Base-by-base conservation (phyloP, 2,888 invertebrate species). In the Ectemnius continuus region DNA sequence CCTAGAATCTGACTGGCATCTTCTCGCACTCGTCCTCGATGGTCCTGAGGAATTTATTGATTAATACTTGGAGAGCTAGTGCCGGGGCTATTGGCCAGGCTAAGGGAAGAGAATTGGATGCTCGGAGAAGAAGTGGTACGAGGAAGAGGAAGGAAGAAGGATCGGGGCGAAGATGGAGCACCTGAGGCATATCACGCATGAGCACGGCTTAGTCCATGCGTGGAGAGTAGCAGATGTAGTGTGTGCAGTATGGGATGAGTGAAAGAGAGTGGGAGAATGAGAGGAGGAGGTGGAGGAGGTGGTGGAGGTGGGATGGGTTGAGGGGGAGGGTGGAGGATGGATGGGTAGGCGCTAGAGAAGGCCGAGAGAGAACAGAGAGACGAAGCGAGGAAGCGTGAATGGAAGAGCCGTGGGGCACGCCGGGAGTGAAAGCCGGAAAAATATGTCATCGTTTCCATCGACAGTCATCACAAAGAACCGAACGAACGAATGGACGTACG, bases 361-460 rank as follows among this genome's bases (percentile, higher is more conserved):
- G 61, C 56, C 60, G 67, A 66, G 77, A 80, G 78, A 23, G 67
- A 62, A 75, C 60, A 60, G 63, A 66, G 67, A 76, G 73, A 70
- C 68, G 76, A 66, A 70, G 79, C 63, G 78, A 76, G 80, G 73
- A 77, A 80, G 81, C 84, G 84, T 78, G 84, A 78, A 79, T 81
- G 79, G 79, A 73, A 80, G 81, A 81, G 83, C 85, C 84, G 83
- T 81, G 81, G 82, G 88, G 81, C 83, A 85, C 78, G 84, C 86
- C 86, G 85, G 85, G 86, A 87, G 88, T 88, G 86, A 88, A 90
- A 89, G 83, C 89, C 90, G 88, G 90, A 90, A 91, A 90, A 91
- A 91, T 90, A 90, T 90, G 90, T 90, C 90, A 91, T 91, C 90
- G 89, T 88, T 91, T 90, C 23, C 91, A 91, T 91, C 90, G 91